Percentiles rank a stretch among this genome's conserved stretches.
Conservation (phyloP, 2,888 invertebrate genomes). For the Orchestes rusci region DNA sequence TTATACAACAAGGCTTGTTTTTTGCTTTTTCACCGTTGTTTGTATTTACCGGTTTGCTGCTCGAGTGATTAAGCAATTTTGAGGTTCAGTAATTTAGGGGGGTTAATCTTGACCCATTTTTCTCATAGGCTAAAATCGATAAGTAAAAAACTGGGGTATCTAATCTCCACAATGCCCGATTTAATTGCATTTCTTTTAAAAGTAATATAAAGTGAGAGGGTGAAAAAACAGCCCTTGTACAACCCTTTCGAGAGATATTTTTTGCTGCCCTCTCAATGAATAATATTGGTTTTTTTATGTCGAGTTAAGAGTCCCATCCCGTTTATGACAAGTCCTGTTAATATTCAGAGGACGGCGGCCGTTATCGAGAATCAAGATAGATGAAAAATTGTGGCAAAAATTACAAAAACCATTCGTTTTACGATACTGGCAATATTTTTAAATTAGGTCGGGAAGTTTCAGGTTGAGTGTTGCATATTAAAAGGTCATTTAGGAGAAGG, state of each 20-base stretch:
- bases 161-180: conserved; percentile 21
- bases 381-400: conserved; percentile 36
- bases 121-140: no score
- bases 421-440: conserved; percentile 23
- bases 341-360: conserved; percentile 30
- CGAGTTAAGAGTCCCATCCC: conserved; percentile 4
- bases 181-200: conserved; percentile 25
- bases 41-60: no score
- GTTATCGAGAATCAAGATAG: conserved; percentile 36
- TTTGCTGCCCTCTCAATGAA: conserved; percentile 22
- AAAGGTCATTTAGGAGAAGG: no score
- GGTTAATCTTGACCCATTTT: no score
- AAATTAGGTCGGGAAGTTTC: conserved; percentile 18
- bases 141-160: conserved; percentile 14
- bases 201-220: conserved; percentile 21
- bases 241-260: conserved; percentile 21
- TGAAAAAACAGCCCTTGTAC: conserved; percentile 16
- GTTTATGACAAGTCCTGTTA: conserved; percentile 18
- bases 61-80: no score
- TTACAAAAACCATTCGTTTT: conserved; percentile 27
- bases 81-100: no score
- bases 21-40: no score
- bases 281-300: conserved; percentile 19
- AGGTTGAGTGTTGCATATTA: no score
- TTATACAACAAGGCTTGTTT: not conserved